phyloP scores from a whole-genome alignment of 2,888 invertebrate species.

The Elmis aenea region DNA sequence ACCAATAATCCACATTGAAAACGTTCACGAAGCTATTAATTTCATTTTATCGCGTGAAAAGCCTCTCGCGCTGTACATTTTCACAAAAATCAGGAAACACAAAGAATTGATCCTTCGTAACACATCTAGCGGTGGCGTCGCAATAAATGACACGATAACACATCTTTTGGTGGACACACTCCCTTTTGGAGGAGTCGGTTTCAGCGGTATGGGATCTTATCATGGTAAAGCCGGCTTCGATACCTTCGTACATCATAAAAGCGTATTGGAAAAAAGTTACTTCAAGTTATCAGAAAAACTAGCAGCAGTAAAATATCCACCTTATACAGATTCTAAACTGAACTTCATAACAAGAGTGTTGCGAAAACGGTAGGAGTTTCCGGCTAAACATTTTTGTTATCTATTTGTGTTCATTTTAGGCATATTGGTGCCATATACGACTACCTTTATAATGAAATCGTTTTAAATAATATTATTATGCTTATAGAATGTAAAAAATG shows the following conservation, averaged over 20 bases:
- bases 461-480: no score
- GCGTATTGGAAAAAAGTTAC: constrained; percentile 67
- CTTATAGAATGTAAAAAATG: no score
- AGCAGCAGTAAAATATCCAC: constrained; percentile 72
- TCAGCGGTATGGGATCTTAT: constrained; percentile 90
- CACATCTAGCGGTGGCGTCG: constrained; percentile 75
- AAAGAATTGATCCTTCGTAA: constrained; percentile 60
- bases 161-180: constrained; percentile 81
- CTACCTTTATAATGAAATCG: no score
- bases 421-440: no score
- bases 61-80: constrained; percentile 85
- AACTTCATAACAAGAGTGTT: constrained; percentile 47
- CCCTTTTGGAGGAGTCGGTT: constrained; percentile 96
- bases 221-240: constrained; percentile 89
- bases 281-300: constrained; percentile 64
- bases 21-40: constrained; percentile 83
- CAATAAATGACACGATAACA: constrained; percentile 82
- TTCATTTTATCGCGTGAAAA: constrained; percentile 88
- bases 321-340: constrained; percentile 50
- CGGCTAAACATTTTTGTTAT: constrained; percentile 59
- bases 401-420: constrained; percentile 11
- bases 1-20: constrained; percentile 78
- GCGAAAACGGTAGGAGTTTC: constrained; percentile 60
- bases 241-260: constrained; percentile 90
- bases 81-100: constrained; percentile 59